phyloP scores from a whole-genome alignment of 1,140 invertebrate genomes.

The Bombus confusus region DNA sequence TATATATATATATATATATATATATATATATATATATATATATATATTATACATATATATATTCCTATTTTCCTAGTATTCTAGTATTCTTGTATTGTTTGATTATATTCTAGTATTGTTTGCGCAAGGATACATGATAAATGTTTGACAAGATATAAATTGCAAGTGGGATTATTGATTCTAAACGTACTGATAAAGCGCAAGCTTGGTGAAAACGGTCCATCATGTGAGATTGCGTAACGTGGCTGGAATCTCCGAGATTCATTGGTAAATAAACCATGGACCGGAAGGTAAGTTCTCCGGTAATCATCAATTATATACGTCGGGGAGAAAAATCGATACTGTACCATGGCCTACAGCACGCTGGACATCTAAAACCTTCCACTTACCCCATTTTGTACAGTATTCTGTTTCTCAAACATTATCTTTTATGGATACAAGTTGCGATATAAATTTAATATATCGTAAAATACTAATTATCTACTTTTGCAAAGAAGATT shows the following conservation, averaged over 20 bases:
- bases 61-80: too few species aligned
- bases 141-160: not conserved
- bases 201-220: not conserved
- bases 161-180: not conserved
- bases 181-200: not conserved
- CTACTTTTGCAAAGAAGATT: not conserved
- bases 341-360: too few species aligned
- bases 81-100: too few species aligned
- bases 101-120: not conserved
- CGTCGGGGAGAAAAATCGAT: conserved; percentile 14
- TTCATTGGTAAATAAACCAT: conserved; percentile 19
- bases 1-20: too few species aligned
- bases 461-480: not conserved
- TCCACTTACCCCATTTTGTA: not conserved
- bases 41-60: too few species aligned
- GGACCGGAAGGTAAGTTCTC: not conserved
- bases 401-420: not conserved
- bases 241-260: not conserved
- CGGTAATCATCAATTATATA: conserved; percentile 31
- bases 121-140: not conserved
- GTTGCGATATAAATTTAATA: not conserved
- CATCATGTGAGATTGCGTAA: not conserved
- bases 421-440: not conserved
- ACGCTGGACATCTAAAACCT: not conserved
- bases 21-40: too few species aligned